phyloP scores from a whole-genome alignment of 2,888 invertebrate species.

The Tenthredo livida region DNA sequence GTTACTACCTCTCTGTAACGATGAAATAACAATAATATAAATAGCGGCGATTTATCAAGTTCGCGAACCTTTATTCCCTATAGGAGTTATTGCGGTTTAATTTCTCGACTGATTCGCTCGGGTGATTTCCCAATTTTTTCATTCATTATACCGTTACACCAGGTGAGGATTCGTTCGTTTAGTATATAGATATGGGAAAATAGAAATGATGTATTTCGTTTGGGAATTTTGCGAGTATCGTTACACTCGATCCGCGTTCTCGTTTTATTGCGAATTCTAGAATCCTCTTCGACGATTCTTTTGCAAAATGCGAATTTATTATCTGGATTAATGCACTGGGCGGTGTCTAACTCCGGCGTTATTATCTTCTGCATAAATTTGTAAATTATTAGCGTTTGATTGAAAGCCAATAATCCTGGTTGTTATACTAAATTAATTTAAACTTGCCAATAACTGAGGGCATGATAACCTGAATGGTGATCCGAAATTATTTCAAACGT shows the following conservation, averaged over 20 bases:
- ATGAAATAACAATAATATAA: slow-evolving; percentile 26
- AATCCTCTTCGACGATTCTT: neutral
- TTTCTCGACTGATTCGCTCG: neutral
- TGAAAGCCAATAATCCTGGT: slow-evolving; percentile 48
- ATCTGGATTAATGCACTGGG: neutral
- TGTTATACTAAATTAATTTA: slow-evolving; percentile 46
- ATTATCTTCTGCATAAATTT: slow-evolving; percentile 45
- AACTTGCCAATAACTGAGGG: slow-evolving; percentile 21
- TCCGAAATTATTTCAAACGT: slow-evolving; percentile 32
- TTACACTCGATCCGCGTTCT: neutral
- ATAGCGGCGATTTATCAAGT: slow-evolving; percentile 33
- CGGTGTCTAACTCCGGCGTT: slow-evolving; percentile 21
- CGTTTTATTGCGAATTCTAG: neutral
- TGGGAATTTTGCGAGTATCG: neutral
- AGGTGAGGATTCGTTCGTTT: neutral
- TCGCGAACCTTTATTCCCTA: neutral
- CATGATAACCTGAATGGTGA: slow-evolving; percentile 29
- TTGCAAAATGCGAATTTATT: neutral
- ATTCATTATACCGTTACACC: neutral
- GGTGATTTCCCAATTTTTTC: neutral
- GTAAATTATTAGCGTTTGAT: slow-evolving; percentile 41
- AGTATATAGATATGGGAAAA: neutral
- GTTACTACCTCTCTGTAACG: neutral
- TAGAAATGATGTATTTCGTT: neutral
- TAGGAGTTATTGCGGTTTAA: slow-evolving; percentile 28